Evolutionary conservation across 2,113 vertebrate species (phyloP), one percentile per base, ranked within the genome.

Genomic region (Rafetus swinhoei): DNA sequence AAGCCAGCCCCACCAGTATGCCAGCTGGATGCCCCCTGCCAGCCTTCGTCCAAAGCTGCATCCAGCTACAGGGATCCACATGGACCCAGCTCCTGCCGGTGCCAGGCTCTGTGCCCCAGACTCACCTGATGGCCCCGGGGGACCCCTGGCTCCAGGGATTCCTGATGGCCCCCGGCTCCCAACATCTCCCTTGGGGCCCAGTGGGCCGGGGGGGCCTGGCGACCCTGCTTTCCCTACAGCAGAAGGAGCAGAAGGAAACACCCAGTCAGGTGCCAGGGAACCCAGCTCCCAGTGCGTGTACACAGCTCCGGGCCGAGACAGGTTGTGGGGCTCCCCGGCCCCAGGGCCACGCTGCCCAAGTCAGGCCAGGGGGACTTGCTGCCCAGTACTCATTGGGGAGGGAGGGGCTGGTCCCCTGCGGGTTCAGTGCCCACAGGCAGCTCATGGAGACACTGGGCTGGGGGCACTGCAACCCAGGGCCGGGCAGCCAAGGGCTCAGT

Each of bases 121-220:
- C 95, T 97, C 97, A 99, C 99, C 99, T 98, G 98, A 97, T 0
- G 98, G 99, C 92, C 99, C 99, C 7, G 45, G 2, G 0, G 95
- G 95, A 62, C 99, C 99, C 97, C 97, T 98, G 22, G 90, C 92
- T 79, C 99, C 99, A 1, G 98, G 98, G 29, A 91, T 15, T 59
- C 98, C 99, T 1, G 96, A 94, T 0, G 99, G 98, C 87, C 98
- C 99, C 88, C 87, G 97, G 57, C 96, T 90, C 55, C 98, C 99
- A 0, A 94, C 29, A 0, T 99, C 98, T 19, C 99, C 99, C 81
- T 98, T 98, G 86, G 98, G 98, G 84, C 98, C 98, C n/a, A 77
- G 94, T 45, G 98, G 97, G 83, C 98, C 98, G 0, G 97, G 95
- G 77, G 97, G 95, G 0, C 96, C 96, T 77, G 29, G 8, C 0